Conservation (phyloP, 1,140 invertebrate genomes). For the Schlechtendalia chinensis region DNA sequence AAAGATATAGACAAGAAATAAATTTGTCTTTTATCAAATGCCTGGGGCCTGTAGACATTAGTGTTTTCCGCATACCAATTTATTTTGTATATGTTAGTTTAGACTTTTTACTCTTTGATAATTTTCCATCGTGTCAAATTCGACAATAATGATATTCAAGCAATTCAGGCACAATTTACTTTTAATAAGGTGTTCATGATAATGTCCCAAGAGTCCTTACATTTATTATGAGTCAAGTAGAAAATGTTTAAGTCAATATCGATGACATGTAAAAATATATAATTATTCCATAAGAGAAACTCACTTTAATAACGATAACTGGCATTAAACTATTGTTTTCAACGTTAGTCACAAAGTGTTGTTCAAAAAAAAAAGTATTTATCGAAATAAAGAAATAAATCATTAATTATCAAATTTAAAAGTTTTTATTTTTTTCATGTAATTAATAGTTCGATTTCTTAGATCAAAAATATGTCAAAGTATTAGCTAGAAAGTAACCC, state of each 20-base stretch:
- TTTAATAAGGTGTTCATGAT: slow-evolving; percentile 9
- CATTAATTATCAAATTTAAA: too few species aligned
- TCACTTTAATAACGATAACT: not conserved
- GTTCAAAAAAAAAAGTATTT: too few species aligned
- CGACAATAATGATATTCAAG: not conserved
- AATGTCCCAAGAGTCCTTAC: slow-evolving; percentile 23
- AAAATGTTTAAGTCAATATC: slow-evolving; percentile 13
- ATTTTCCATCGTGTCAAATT: not conserved
- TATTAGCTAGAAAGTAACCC: too few species aligned
- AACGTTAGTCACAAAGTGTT: too few species aligned
- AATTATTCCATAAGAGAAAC: not conserved
- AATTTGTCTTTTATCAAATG: not conserved
- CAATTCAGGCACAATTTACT: not conserved
- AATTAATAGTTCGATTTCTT: too few species aligned
- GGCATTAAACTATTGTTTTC: too few species aligned
- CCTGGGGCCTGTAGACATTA: not conserved
- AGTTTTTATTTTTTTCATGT: too few species aligned
- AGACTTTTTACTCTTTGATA: not conserved
- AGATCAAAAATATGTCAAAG: too few species aligned
- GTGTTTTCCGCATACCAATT: slow-evolving; percentile 6
- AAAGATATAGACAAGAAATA: slow-evolving; percentile 2
- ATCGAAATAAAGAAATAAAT: too few species aligned
- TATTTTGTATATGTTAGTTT: not conserved
- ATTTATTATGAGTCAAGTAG: not conserved
- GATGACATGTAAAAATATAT: not conserved